Evolutionary conservation across 2,797 vertebrate genomes (phyloP).

Genomic region (Mus minutoides): DNA sequence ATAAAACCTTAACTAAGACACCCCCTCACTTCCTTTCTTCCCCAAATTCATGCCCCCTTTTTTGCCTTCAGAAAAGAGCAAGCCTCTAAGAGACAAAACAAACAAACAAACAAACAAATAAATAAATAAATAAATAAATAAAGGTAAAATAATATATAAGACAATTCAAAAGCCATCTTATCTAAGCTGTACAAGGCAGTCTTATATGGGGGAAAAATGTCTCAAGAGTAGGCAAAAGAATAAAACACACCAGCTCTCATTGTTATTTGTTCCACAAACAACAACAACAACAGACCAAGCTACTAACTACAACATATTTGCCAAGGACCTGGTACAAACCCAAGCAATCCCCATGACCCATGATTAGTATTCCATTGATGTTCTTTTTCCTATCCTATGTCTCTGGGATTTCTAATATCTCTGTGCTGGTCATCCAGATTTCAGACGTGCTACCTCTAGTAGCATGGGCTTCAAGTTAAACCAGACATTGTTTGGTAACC

Average conservation of each 20-base stretch:
- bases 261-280: neutral
- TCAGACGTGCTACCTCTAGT: neutral
- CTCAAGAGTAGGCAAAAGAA: neutral
- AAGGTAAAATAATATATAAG: neutral
- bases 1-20: neutral
- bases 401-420: neutral
- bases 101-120: too few species aligned
- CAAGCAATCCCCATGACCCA: neutral
- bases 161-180: neutral
- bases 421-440: neutral
- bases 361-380: neutral
- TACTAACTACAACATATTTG: neutral
- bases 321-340: neutral
- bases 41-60: neutral
- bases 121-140: too few species aligned
- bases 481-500: neutral
- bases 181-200: neutral
- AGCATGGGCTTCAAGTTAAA: neutral
- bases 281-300: neutral
- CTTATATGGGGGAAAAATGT: neutral
- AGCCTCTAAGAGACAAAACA: neutral
- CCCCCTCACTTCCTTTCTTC: neutral
- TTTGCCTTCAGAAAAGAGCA: neutral
- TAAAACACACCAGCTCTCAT: neutral
- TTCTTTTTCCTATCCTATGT: neutral